Conservation (phyloP, 2,797 vertebrate species). For the Poecilia gillii region DNA sequence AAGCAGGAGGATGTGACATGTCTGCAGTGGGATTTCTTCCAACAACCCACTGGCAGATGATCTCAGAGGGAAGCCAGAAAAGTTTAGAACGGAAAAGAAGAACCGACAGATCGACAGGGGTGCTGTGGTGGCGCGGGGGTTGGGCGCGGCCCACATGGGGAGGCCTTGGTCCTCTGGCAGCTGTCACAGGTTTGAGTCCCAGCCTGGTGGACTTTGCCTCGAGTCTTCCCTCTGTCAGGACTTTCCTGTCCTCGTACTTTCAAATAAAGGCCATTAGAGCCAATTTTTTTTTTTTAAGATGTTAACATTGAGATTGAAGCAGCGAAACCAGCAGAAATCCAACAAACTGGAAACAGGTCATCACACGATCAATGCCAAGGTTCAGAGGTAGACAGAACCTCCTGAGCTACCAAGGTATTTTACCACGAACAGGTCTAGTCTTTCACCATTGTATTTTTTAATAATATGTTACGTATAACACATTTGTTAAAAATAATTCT, state of each 20-base stretch:
- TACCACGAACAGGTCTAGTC: background rate
- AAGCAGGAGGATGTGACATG: background rate
- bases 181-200: too few relatives aligned
- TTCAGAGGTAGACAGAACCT: background rate
- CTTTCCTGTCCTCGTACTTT: too few relatives aligned
- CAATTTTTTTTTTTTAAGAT: too few relatives aligned
- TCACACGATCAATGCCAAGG: background rate
- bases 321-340: background rate
- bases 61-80: background rate
- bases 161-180: too few relatives aligned
- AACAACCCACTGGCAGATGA: background rate
- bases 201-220: too few relatives aligned
- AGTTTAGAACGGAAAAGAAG: background rate
- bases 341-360: background rate
- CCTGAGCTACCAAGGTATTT: background rate
- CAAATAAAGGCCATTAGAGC: too few relatives aligned
- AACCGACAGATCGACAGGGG: background rate
- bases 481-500: background rate
- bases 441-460: background rate
- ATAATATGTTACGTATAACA: background rate
- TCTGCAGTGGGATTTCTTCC: background rate
- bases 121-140: too few relatives aligned
- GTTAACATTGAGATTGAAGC: background rate
- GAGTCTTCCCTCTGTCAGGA: too few relatives aligned
- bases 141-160: too few relatives aligned